Percentiles rank a stretch among this genome's conserved stretches.
These are phyloP conservation scores for Gobio gobio DNA, from an alignment of 2,113 vertebrate species.

Conservation along the genomic window DNA sequence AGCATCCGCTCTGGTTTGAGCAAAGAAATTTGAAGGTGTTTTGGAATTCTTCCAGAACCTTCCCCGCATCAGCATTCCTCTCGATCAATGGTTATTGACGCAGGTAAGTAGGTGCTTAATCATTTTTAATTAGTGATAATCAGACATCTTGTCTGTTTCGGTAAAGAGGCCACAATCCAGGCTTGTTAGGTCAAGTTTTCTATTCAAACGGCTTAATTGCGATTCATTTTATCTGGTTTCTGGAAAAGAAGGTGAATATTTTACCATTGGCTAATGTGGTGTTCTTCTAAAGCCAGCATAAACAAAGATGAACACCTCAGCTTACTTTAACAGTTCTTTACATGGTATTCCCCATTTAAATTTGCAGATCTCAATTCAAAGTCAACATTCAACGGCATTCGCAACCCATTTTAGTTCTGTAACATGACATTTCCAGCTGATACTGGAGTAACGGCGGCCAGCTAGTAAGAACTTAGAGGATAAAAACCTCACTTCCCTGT, in stretches of 20 bases:
- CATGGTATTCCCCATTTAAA: not conserved
- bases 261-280: not conserved
- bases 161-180: slow-evolving; percentile 68
- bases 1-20: slow-evolving; percentile 74
- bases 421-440: not conserved
- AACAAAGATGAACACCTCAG: not conserved
- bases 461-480: too few species aligned
- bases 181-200: slow-evolving; percentile 66
- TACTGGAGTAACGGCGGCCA: too few species aligned
- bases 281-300: not conserved
- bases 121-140: slow-evolving; percentile 84
- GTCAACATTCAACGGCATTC: not conserved
- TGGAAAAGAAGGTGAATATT: slow-evolving; percentile 29
- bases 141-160: slow-evolving; percentile 78
- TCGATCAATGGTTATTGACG: slow-evolving; percentile 78
- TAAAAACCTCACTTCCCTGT: not conserved
- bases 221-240: slow-evolving; percentile 53
- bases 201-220: slow-evolving; percentile 53
- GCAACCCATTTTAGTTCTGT: not conserved
- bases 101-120: slow-evolving; percentile 79
- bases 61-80: slow-evolving; percentile 75
- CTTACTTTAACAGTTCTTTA: not conserved
- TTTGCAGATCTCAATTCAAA: not conserved
- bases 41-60: slow-evolving; percentile 69
- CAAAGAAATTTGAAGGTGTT: slow-evolving; percentile 73